These are phyloP conservation scores for Ranitomeya imitator DNA, from an alignment of 2,113 vertebrate genomes.

Conservation along the genomic window DNA sequence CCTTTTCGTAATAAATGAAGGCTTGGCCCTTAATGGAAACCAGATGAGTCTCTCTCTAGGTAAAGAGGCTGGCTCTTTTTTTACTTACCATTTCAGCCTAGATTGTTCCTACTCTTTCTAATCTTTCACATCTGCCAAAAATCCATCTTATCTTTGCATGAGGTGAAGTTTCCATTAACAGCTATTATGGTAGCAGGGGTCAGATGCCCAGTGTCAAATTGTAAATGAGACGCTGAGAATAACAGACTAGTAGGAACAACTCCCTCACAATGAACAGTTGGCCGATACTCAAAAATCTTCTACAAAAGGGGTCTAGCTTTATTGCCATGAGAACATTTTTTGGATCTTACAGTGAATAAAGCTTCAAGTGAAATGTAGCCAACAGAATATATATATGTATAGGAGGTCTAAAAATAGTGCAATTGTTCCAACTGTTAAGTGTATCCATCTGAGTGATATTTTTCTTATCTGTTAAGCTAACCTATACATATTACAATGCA, in stretches of 20 bases:
- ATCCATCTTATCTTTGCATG: slow-evolving; percentile 86
- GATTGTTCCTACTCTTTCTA: slow-evolving; percentile 83
- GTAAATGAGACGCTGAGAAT: slow-evolving; percentile 68
- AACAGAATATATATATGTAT: slow-evolving; percentile 48
- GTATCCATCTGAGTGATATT: slow-evolving; percentile 31
- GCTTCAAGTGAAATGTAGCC: slow-evolving; percentile 56
- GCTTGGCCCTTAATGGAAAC: slow-evolving; percentile 83
- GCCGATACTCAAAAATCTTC: slow-evolving; percentile 52
- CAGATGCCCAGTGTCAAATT: slow-evolving; percentile 72
- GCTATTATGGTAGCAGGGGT: slow-evolving; percentile 75
- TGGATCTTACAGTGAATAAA: slow-evolving; percentile 43
- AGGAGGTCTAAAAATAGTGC: slow-evolving; percentile 41
- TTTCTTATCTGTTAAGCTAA: slow-evolving; percentile 45
- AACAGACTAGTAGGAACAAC: slow-evolving; percentile 57
- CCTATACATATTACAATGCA: slow-evolving; percentile 2
- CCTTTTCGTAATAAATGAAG: slow-evolving; percentile 78
- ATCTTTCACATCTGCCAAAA: slow-evolving; percentile 87
- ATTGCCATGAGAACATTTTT: slow-evolving; percentile 24
- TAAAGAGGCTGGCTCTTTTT: slow-evolving; percentile 78
- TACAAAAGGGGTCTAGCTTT: slow-evolving; percentile 36
- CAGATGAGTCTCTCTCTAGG: slow-evolving; percentile 84
- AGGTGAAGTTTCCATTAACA: slow-evolving; percentile 91
- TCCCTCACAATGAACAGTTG: slow-evolving; percentile 59
- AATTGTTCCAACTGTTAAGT: slow-evolving; percentile 44
- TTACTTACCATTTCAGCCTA: slow-evolving; percentile 82